Conservation (phyloP, 2,113 vertebrate genomes). For the Poeciliopsis retropinna region DNA sequence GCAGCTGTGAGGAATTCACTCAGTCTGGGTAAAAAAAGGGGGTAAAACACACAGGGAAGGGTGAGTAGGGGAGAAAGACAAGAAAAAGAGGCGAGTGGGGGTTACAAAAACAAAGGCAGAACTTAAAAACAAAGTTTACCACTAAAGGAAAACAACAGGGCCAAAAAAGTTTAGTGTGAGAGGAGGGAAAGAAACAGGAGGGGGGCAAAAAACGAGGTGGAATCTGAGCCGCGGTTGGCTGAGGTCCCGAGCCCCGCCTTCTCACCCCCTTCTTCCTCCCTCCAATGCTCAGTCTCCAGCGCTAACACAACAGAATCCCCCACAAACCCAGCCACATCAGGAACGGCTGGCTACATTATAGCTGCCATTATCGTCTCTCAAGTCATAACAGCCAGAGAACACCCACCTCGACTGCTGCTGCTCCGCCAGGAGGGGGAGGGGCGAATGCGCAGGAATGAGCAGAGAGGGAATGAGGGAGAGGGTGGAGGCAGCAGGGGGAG, state of each 20-base stretch:
- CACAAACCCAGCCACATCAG: slow-evolving; percentile 81
- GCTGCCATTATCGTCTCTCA: slow-evolving; percentile 87
- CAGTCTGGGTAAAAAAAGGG: slow-evolving; percentile 63
- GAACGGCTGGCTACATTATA: slow-evolving; percentile 84
- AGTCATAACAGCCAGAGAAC: slow-evolving; percentile 89
- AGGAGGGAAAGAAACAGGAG: slow-evolving; percentile 46
- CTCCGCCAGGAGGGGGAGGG: slow-evolving; percentile 63
- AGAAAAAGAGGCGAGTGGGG: slow-evolving; percentile 40
- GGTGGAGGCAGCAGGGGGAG: slow-evolving; percentile 54
- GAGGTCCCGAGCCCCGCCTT: slow-evolving; percentile 54
- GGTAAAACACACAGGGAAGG: slow-evolving; percentile 52
- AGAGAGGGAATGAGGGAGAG: slow-evolving; percentile 45
- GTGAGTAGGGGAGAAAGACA: not conserved
- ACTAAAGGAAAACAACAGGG: slow-evolving; percentile 73
- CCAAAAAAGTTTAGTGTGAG: slow-evolving; percentile 49
- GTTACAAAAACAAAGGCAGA: slow-evolving; percentile 79
- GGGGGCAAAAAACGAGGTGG: slow-evolving; percentile 25
- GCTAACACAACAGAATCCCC: slow-evolving; percentile 76
- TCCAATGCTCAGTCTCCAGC: slow-evolving; percentile 52
- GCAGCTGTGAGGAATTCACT: slow-evolving; percentile 73
- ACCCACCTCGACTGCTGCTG: slow-evolving; percentile 84
- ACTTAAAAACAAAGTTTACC: slow-evolving; percentile 80
- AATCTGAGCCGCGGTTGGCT: slow-evolving; percentile 68
- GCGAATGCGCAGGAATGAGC: slow-evolving; percentile 57
- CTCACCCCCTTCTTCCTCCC: slow-evolving; percentile 9